Percentiles rank a stretch among this genome's conserved stretches.
These are phyloP conservation scores for Herpetotheres cachinnans DNA, from an alignment of 2,113 vertebrate genomes.

Conservation along the genomic window DNA sequence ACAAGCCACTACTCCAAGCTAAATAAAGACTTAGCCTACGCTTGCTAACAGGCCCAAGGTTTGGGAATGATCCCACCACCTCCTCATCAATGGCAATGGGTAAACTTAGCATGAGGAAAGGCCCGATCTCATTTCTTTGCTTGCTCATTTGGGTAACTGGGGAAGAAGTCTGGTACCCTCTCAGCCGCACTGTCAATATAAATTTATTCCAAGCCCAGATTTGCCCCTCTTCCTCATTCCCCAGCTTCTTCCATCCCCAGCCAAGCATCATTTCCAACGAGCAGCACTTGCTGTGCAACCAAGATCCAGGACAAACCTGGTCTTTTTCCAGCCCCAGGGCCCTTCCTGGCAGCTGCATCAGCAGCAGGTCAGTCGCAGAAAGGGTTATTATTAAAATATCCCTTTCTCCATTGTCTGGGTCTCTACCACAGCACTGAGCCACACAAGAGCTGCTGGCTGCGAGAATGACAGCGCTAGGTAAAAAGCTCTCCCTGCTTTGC, in stretches of 20 bases:
- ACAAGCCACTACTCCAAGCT: not conserved
- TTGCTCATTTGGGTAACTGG: not conserved
- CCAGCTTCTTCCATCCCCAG: not conserved
- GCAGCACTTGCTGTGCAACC: not conserved
- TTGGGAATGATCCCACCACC: not conserved
- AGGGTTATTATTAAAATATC: not conserved
- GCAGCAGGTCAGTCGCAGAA: not conserved
- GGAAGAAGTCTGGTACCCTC: not conserved
- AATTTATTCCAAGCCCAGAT: not conserved
- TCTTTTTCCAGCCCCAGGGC: not conserved
- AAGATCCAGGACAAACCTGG: not conserved
- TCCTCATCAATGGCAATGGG: not conserved
- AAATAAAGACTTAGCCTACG: not conserved
- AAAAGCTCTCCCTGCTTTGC: not conserved
- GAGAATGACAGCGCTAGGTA: not conserved
- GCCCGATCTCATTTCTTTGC: not conserved
- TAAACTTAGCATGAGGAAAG: not conserved
- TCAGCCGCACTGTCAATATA: fast-evolving
- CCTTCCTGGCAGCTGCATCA: not conserved
- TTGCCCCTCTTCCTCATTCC: not conserved
- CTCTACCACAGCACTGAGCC: not conserved
- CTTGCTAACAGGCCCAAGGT: not conserved
- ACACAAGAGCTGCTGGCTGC: conserved; percentile 2
- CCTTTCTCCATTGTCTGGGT: not conserved
- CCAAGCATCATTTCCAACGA: not conserved